Evolutionary conservation across 1,140 invertebrate genomes (phyloP).

Genomic region (Cotesia typhae): DNA sequence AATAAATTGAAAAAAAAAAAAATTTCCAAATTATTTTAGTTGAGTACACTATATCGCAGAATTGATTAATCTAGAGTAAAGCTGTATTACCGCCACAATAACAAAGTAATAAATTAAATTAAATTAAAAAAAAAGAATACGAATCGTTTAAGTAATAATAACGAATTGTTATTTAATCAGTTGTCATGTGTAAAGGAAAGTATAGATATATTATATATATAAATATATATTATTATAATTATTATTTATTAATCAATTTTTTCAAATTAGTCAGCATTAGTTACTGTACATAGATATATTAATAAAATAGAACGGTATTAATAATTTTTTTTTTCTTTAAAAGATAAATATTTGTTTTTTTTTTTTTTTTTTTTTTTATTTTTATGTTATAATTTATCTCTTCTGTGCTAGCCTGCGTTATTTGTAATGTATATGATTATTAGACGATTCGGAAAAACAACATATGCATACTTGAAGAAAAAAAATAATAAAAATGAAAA

Average conservation of each 20-base stretch:
- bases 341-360: background rate
- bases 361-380: background rate
- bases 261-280: background rate
- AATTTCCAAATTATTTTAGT: background rate
- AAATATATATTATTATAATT: too few relatives aligned
- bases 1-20: background rate
- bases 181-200: slow-evolving; percentile 10
- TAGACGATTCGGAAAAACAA: too few relatives aligned
- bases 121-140: background rate
- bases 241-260: too few relatives aligned
- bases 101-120: background rate
- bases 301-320: background rate
- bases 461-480: too few relatives aligned
- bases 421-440: too few relatives aligned
- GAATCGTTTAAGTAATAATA: background rate
- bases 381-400: too few relatives aligned
- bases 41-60: too few relatives aligned
- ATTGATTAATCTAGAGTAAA: too few relatives aligned
- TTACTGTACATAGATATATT: slow-evolving; percentile 7
- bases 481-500: too few relatives aligned
- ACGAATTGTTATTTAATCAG: background rate
- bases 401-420: too few relatives aligned
- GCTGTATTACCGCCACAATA: background rate
- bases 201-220: slow-evolving; percentile 1
- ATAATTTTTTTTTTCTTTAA: slow-evolving; percentile 1